Evolutionary conservation across 2,797 vertebrate species (phyloP).

Genomic region (Lophotriccus pileatus): DNA sequence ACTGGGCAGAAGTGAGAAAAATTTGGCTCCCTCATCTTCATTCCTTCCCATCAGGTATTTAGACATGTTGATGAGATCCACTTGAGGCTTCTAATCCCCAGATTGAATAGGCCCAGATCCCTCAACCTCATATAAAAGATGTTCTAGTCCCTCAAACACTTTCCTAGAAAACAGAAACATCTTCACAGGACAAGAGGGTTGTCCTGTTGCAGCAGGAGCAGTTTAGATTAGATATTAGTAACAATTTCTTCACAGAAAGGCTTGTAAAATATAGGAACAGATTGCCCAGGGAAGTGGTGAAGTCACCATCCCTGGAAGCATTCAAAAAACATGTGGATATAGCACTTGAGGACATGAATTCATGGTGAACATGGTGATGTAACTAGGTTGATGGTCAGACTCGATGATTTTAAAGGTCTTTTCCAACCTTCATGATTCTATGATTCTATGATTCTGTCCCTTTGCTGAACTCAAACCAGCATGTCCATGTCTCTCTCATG

Average conservation of each 20-base stretch:
- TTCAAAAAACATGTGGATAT: background rate
- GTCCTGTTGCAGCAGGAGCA: background rate
- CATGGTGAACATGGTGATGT: background rate
- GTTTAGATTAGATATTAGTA: background rate
- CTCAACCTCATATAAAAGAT: background rate
- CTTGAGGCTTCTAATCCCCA: background rate
- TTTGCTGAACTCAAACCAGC: background rate
- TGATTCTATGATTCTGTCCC: background rate
- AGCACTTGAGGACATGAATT: background rate
- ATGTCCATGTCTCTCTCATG: background rate
- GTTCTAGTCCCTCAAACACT: background rate
- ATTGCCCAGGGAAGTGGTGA: background rate
- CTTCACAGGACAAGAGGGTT: background rate
- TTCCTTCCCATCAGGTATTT: background rate
- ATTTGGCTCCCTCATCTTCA: background rate
- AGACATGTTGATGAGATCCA: background rate
- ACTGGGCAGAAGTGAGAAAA: background rate
- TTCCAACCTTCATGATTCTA: background rate
- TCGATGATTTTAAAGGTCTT: background rate
- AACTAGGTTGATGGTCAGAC: rapidly evolving
- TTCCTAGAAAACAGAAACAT: background rate
- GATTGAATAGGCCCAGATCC: background rate
- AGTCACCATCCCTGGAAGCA: background rate
- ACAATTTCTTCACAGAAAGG: background rate
- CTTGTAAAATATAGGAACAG: background rate